Percentiles rank a stretch among this genome's conserved stretches.
Evolutionary conservation across 1,140 invertebrate species (phyloP).

Genomic region (Trinorchestia longiramus): DNA sequence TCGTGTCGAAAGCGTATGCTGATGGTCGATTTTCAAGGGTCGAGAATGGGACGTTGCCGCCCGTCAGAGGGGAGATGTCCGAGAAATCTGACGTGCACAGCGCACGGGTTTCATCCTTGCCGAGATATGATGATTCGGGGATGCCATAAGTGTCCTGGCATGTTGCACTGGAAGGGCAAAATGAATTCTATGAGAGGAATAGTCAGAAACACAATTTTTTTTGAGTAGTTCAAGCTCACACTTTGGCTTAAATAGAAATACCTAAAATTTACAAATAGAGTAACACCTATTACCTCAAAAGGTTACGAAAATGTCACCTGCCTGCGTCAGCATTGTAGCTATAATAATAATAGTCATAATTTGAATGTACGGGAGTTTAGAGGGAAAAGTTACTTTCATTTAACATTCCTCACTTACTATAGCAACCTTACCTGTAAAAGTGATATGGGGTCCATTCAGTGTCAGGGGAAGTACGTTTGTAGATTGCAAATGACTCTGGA

Average conservation of each 20-base stretch:
- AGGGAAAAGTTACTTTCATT: neutral
- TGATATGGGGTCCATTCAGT: constrained; percentile 95
- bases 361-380: neutral
- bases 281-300: no score
- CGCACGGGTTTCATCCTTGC: constrained; percentile 84
- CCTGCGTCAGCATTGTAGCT: neutral
- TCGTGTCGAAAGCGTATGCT: constrained; percentile 90
- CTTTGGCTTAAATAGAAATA: neutral
- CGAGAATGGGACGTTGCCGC: constrained; percentile 96
- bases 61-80: constrained; percentile 94
- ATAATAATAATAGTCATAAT: neutral
- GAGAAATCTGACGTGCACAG: constrained; percentile 97
- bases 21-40: constrained; percentile 95
- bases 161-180: constrained; percentile 77
- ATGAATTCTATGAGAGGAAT: neutral
- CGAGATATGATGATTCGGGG: constrained; percentile 80
- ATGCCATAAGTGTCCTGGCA: constrained; percentile 91
- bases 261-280: no score
- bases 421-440: constrained; percentile 82
- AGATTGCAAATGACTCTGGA: constrained; percentile 97
- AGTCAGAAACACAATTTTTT: neutral
- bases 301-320: no score
- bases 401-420: neutral
- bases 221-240: neutral
- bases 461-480: constrained; percentile 82